phyloP scores from a whole-genome alignment of 92 coral and sea anemone genomes.

The Bergia sp. region DNA sequence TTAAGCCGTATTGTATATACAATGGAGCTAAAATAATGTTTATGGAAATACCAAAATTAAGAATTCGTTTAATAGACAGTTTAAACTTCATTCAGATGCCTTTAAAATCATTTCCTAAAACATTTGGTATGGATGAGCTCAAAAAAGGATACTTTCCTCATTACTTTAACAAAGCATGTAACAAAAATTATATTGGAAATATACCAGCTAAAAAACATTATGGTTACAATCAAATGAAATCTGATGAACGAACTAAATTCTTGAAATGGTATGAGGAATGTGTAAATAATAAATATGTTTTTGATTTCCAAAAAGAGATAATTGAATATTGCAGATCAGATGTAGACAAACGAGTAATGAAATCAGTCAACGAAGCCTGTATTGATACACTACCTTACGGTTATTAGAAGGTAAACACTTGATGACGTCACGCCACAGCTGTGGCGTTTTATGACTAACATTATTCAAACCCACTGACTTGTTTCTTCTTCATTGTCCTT shows the following conservation, averaged over 20 bases:
- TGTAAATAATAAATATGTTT: not conserved
- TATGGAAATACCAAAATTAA: not conserved
- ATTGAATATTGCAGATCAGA: not conserved
- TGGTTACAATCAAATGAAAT: constrained; percentile 6
- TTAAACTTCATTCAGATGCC: not conserved
- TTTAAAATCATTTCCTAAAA: not conserved
- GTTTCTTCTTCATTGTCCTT: no score
- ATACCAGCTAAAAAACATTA: constrained; percentile 29
- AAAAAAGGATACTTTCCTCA: constrained; percentile 16
- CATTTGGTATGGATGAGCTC: constrained; percentile 15
- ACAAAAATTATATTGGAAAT: constrained; percentile 24
- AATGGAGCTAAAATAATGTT: constrained; percentile 16
- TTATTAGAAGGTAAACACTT: no score
- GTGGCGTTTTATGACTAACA: no score
- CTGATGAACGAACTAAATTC: not conserved
- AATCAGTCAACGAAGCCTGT: no score
- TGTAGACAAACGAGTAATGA: not conserved
- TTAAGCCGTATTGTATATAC: constrained; percentile 27
- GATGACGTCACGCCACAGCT: no score
- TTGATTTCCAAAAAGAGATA: constrained; percentile 11
- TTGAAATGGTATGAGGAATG: not conserved
- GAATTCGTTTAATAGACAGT: constrained; percentile 15
- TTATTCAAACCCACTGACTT: no score
- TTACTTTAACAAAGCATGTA: constrained; percentile 5
- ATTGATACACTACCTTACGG: no score